phyloP scores from a whole-genome alignment of 2,888 invertebrate genomes.

The Drosophila borealis region DNA sequence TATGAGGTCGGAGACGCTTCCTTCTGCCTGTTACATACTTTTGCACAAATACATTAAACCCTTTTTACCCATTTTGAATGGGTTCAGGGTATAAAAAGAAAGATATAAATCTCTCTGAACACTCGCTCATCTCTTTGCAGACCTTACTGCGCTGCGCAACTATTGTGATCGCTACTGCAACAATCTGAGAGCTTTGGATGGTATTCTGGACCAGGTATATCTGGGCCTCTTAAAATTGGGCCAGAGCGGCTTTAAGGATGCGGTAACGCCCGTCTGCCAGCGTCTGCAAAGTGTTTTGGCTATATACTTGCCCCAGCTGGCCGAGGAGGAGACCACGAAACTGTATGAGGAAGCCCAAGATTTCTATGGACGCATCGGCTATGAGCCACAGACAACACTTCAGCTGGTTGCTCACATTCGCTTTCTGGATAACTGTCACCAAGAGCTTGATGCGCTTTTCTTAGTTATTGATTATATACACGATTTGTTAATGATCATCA shows the following conservation, averaged over 20 bases:
- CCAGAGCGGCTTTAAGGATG: conserved; percentile 89
- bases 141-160: conserved; percentile 88
- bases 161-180: conserved; percentile 89
- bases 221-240: conserved; percentile 91
- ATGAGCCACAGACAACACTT: conserved; percentile 89
- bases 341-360: conserved; percentile 84
- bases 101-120: background rate
- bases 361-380: conserved; percentile 88
- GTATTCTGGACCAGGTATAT: conserved; percentile 88
- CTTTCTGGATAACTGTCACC: conserved; percentile 87
- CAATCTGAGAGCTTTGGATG: conserved; percentile 89
- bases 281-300: conserved; percentile 89
- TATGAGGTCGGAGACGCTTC: too few relatives aligned
- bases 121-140: conserved; percentile 66
- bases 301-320: conserved; percentile 89
- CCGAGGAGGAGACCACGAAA: conserved; percentile 86
- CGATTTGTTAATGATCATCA: conserved; percentile 93
- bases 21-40: too few relatives aligned
- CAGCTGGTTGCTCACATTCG: conserved; percentile 88
- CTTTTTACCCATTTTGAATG: too few relatives aligned
- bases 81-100: too few relatives aligned
- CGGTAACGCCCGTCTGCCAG: conserved; percentile 90
- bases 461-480: conserved; percentile 91
- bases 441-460: conserved; percentile 90
- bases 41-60: too few relatives aligned